Evolutionary conservation across 2,888 invertebrate genomes (phyloP).

Genomic region (Brachycybe producta): DNA sequence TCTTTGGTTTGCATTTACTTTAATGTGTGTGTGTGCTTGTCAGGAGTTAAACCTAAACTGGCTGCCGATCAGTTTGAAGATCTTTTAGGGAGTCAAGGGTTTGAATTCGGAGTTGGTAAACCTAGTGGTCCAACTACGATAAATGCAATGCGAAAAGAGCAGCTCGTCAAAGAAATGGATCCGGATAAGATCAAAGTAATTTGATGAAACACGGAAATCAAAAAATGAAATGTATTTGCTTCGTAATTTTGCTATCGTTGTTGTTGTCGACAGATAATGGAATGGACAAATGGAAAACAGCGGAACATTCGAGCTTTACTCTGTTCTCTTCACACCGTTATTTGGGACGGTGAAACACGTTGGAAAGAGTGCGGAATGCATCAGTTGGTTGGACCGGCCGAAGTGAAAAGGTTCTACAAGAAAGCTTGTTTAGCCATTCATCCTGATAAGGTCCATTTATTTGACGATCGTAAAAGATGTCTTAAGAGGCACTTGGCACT

Average conservation of each 20-base stretch:
- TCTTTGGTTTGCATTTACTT: too few relatives aligned
- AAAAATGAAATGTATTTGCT: neutral
- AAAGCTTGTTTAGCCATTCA: slow-evolving; percentile 94
- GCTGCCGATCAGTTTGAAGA: slow-evolving; percentile 74
- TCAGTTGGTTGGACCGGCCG: slow-evolving; percentile 74
- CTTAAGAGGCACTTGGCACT: too few relatives aligned
- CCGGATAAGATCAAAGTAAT: slow-evolving; percentile 72
- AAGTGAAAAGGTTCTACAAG: slow-evolving; percentile 91
- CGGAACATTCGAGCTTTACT: slow-evolving; percentile 88
- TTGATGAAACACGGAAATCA: slow-evolving; percentile 19
- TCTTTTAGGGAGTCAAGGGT: slow-evolving; percentile 76
- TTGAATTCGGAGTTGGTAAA: slow-evolving; percentile 57
- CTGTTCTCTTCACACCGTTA: slow-evolving; percentile 81
- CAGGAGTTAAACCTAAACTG: slow-evolving; percentile 30
- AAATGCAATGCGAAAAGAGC: slow-evolving; percentile 82
- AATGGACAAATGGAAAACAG: slow-evolving; percentile 84
- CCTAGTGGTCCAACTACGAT: slow-evolving; percentile 67
- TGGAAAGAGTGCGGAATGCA: slow-evolving; percentile 94
- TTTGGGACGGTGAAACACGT: slow-evolving; percentile 76
- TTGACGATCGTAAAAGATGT: too few relatives aligned
- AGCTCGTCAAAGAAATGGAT: slow-evolving; percentile 74
- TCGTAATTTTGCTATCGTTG: neutral
- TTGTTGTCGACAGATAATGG: slow-evolving; percentile 43
- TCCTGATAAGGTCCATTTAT: slow-evolving; percentile 80
- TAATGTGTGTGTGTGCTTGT: too few relatives aligned